These are phyloP conservation scores for Istiophorus platypterus DNA, from an alignment of 2,113 vertebrate species.

Conservation along the genomic window DNA sequence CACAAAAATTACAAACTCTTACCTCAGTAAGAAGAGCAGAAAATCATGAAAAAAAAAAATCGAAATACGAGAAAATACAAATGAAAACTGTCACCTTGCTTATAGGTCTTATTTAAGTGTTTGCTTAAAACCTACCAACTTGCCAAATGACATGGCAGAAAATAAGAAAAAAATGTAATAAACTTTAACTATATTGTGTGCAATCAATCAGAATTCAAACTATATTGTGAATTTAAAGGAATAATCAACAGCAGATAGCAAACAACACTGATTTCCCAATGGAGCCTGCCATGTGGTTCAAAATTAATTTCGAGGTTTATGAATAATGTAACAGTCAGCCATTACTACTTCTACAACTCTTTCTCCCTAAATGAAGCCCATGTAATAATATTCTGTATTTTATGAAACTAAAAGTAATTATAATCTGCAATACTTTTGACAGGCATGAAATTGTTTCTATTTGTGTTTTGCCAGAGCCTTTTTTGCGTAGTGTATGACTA, in stretches of 20 bases:
- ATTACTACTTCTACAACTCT: slow-evolving; percentile 70
- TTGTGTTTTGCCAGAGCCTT: slow-evolving; percentile 55
- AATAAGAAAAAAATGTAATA: background rate
- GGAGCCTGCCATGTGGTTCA: slow-evolving; percentile 70
- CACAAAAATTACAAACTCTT: background rate
- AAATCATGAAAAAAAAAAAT: background rate
- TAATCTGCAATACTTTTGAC: slow-evolving; percentile 70
- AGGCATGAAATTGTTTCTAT: slow-evolving; percentile 76
- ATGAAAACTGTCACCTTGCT: background rate
- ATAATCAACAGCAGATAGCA: slow-evolving; percentile 75
- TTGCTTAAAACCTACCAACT: background rate
- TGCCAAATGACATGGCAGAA: background rate
- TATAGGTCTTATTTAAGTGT: background rate
- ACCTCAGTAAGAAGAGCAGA: background rate
- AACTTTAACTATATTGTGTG: slow-evolving; percentile 21
- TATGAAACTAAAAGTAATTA: slow-evolving; percentile 61
- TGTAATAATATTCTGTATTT: slow-evolving; percentile 69
- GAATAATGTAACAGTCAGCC: slow-evolving; percentile 79
- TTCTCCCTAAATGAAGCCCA: slow-evolving; percentile 49
- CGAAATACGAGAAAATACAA: background rate
- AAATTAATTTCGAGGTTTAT: slow-evolving; percentile 79
- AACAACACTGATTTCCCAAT: slow-evolving; percentile 80
- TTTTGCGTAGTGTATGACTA: slow-evolving; percentile 56
- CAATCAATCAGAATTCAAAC: slow-evolving; percentile 66
- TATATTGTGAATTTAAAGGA: slow-evolving; percentile 61